A percentile compares a stretch with the other conserved stretches of the same genome.
These are phyloP conservation scores for Yponomeuta cagnagella DNA, from an alignment of 2,888 invertebrate genomes.

Conservation along the genomic window DNA sequence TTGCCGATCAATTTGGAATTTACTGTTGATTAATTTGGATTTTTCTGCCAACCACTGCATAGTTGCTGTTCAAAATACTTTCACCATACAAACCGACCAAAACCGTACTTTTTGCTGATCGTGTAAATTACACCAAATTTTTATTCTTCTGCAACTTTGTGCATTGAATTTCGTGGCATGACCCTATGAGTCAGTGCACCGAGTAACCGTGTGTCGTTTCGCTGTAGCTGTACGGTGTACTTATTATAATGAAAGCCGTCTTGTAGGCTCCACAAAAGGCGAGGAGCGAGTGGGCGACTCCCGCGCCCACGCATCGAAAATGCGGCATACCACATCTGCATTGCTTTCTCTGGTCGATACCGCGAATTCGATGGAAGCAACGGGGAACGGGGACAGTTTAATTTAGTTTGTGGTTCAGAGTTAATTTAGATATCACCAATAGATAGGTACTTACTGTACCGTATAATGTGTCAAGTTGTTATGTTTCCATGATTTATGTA, in stretches of 20 bases:
- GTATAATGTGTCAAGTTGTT: too few species aligned
- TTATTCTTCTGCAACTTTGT: not conserved
- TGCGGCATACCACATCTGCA: not conserved
- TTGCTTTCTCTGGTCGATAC: slow-evolving; percentile 8
- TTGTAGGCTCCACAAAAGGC: slow-evolving; percentile 43
- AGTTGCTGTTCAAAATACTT: too few species aligned
- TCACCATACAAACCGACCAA: too few species aligned
- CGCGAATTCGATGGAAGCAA: not conserved
- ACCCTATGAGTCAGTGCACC: slow-evolving; percentile 22
- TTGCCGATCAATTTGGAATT: too few species aligned
- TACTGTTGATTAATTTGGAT: too few species aligned
- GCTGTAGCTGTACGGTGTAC: slow-evolving; percentile 12
- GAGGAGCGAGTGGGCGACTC: slow-evolving; percentile 31
- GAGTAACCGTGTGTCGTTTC: slow-evolving; percentile 20
- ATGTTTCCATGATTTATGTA: too few species aligned
- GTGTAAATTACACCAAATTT: not conserved
- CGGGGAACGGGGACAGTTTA: too few species aligned
- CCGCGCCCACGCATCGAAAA: slow-evolving; percentile 23
- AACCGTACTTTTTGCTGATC: too few species aligned
- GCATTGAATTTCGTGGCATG: not conserved
- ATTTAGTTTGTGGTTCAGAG: too few species aligned
- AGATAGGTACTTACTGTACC: too few species aligned
- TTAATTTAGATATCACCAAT: too few species aligned
- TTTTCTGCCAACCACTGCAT: too few species aligned
- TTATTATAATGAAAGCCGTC: slow-evolving; percentile 47